A percentile compares a stretch with the other conserved stretches of the same genome.
Conservation (phyloP, 2,888 invertebrate genomes). For the Athalia rosae region DNA sequence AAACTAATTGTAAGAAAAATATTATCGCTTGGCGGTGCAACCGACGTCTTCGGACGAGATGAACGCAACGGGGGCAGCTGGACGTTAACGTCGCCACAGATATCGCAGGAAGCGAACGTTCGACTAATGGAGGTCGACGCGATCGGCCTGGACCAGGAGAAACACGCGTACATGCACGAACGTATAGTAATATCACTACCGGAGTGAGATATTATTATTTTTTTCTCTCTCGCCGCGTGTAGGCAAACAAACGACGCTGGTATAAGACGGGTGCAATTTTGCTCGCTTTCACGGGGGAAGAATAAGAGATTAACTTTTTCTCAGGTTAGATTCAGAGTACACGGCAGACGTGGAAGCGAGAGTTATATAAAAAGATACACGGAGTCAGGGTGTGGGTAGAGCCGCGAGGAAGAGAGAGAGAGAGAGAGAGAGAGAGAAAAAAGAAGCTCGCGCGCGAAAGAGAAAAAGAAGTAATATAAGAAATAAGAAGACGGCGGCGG, state of each 20-base stretch:
- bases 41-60: neutral
- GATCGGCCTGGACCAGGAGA: neutral
- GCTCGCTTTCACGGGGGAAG: neutral
- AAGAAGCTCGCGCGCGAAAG: constrained; percentile 5
- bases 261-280: constrained; percentile 25
- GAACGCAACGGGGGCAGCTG: neutral
- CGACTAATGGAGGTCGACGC: constrained; percentile 19
- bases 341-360: too few species aligned
- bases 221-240: too few species aligned
- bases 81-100: neutral
- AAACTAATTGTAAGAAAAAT: neutral
- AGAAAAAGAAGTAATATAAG: too few species aligned
- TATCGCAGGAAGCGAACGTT: neutral
- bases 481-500: neutral
- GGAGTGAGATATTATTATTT: neutral
- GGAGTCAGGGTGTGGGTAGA: neutral
- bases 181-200: neutral
- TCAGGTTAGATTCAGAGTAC: too few species aligned
- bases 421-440: neutral
- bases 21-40: neutral
- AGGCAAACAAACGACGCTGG: constrained; percentile 16
- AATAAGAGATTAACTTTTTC: constrained; percentile 35
- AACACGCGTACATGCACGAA: too few species aligned
- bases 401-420: neutral
- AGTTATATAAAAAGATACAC: neutral